Percentiles rank a stretch among this genome's conserved stretches.
These are phyloP conservation scores for Odontophorus gujanensis DNA, from an alignment of 2,113 vertebrate genomes.

Conservation along the genomic window DNA sequence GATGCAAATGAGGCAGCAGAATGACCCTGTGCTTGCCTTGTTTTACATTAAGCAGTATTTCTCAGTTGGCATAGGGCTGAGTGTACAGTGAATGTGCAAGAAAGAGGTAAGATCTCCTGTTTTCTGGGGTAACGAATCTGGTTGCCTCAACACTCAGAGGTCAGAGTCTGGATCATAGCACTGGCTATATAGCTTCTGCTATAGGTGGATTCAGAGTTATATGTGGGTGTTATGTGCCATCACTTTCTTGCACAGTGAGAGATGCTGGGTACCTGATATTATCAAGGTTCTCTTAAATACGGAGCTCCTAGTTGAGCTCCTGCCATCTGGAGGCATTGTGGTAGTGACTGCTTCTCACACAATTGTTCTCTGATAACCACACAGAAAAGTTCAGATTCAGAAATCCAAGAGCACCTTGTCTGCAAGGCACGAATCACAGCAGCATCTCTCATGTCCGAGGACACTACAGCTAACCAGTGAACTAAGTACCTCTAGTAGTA, in stretches of 20 bases:
- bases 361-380: neutral
- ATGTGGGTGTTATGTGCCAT: neutral
- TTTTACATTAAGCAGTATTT: neutral
- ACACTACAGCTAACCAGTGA: neutral
- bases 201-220: neutral
- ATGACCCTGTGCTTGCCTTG: neutral
- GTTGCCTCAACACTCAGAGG: neutral
- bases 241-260: neutral
- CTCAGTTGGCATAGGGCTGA: neutral
- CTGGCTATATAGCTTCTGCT: neutral
- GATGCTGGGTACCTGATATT: neutral
- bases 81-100: neutral
- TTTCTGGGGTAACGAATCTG: neutral
- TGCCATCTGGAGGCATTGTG: neutral
- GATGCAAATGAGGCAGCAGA: neutral
- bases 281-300: neutral
- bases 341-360: neutral
- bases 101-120: neutral
- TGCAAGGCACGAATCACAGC: neutral
- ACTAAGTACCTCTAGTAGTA: neutral
- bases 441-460: neutral
- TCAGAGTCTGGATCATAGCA: neutral
- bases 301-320: neutral
- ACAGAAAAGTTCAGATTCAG: neutral
- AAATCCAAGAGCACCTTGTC: no score